Evolutionary conservation across 2,113 vertebrate species (phyloP).

Genomic region (Pogonocichla stellata): DNA sequence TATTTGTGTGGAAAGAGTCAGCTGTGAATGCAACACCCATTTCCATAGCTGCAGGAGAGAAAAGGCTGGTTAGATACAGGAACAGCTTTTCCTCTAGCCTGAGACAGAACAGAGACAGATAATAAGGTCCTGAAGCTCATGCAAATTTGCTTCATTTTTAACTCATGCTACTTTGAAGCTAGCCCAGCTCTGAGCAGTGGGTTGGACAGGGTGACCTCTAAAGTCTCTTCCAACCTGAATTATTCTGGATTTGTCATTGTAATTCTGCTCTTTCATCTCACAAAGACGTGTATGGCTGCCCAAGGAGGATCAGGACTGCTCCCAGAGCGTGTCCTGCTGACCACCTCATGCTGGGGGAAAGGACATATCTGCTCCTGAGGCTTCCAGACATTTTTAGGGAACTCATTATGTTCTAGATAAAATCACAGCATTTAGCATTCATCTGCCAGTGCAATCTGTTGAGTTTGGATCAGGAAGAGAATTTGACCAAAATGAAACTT

Average conservation of each 20-base stretch:
- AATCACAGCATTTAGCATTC: neutral
- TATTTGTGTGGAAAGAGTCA: neutral
- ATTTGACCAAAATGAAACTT: neutral
- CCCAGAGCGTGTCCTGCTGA: neutral
- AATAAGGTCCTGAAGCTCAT: conserved; percentile 13
- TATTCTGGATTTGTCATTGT: neutral
- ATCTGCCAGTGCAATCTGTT: neutral
- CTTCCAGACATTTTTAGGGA: neutral
- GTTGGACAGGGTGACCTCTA: neutral
- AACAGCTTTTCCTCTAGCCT: neutral
- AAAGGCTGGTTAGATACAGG: neutral
- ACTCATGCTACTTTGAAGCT: neutral
- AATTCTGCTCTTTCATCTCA: neutral
- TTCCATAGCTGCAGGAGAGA: neutral
- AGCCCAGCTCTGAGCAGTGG: neutral
- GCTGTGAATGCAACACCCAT: neutral
- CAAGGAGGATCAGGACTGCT: neutral
- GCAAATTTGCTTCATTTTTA: conserved; percentile 7
- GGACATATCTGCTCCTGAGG: neutral
- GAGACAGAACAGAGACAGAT: neutral
- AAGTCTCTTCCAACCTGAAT: neutral
- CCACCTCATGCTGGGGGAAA: neutral
- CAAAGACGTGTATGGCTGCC: neutral
- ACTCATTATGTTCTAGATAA: neutral
- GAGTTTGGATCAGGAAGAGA: neutral